phyloP scores from a whole-genome alignment of 2,888 invertebrate genomes.

The Leptarthrus brevirostris region DNA sequence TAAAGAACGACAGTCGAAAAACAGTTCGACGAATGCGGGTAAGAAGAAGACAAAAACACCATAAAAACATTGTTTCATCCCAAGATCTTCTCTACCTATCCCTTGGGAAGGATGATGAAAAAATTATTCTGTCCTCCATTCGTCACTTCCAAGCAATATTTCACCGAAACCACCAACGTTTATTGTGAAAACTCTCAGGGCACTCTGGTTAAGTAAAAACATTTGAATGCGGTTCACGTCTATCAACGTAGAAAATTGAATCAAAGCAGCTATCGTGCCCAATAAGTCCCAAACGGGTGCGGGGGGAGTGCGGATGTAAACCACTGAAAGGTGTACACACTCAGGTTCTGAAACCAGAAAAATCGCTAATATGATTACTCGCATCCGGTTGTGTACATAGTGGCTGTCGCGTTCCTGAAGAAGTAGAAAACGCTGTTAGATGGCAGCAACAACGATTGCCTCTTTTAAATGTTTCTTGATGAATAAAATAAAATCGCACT shows the following conservation, averaged over 20 bases:
- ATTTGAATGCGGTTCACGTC: slow-evolving; percentile 36
- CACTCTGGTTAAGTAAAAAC: slow-evolving; percentile 19
- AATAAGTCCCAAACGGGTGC: no score
- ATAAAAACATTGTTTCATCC: not conserved
- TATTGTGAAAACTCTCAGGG: not conserved
- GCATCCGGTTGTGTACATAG: not conserved
- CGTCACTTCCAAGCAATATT: not conserved
- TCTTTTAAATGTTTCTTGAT: slow-evolving; percentile 1
- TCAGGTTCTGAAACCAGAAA: not conserved
- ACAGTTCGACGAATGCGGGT: slow-evolving; percentile 88
- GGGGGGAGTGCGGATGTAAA: no score
- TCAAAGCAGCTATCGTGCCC: not conserved
- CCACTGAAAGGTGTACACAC: no score
- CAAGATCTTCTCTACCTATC: not conserved
- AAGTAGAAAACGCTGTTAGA: no score
- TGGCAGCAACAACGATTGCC: no score
- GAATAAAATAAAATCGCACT: slow-evolving; percentile 7
- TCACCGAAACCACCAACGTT: not conserved
- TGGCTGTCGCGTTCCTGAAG: no score
- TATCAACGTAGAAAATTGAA: slow-evolving; percentile 26
- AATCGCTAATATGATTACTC: not conserved
- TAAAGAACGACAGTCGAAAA: slow-evolving; percentile 85
- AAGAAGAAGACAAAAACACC: slow-evolving; percentile 57
- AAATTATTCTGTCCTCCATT: not conserved
- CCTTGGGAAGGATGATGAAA: not conserved